A percentile compares a stretch with the other conserved stretches of the same genome.
Conservation (phyloP, 2,888 invertebrate species). For the Lydus trimaculatus region DNA sequence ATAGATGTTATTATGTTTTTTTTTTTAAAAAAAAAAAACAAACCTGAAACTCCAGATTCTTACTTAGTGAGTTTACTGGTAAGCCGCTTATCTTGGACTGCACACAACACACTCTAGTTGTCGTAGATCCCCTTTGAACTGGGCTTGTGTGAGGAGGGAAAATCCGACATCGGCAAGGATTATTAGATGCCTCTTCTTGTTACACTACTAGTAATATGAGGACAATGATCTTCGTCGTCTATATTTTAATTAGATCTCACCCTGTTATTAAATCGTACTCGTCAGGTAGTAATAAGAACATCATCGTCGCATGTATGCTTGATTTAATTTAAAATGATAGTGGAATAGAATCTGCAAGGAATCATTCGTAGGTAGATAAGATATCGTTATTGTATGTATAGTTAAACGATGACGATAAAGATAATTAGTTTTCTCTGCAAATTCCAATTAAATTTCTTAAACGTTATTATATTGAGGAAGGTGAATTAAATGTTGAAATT, state of each 20-base stretch:
- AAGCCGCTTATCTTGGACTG: slow-evolving; percentile 46
- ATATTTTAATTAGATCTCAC: slow-evolving; percentile 33
- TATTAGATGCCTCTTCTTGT: slow-evolving; percentile 51
- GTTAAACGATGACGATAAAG: slow-evolving; percentile 46
- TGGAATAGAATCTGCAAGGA: neutral
- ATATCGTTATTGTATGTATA: slow-evolving; percentile 46
- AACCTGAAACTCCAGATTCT: slow-evolving; percentile 31
- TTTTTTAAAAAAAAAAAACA: neutral
- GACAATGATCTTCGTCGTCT: slow-evolving; percentile 40
- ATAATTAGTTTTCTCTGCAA: slow-evolving; percentile 48
- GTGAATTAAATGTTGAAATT: slow-evolving; percentile 44
- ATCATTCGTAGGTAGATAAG: slow-evolving; percentile 31
- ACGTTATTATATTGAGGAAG: slow-evolving; percentile 33
- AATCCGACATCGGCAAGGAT: slow-evolving; percentile 54
- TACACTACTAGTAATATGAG: slow-evolving; percentile 38
- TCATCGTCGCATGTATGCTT: slow-evolving; percentile 1
- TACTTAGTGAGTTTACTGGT: slow-evolving; percentile 26
- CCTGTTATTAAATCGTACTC: slow-evolving; percentile 32
- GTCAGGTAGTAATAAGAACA: neutral
- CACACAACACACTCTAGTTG: slow-evolving; percentile 30
- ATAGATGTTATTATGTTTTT: slow-evolving; percentile 26
- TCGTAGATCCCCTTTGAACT: slow-evolving; percentile 36
- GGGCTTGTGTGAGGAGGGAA: slow-evolving; percentile 44
- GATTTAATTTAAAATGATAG: neutral
- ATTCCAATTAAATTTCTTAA: slow-evolving; percentile 45